Percentiles rank a stretch among this genome's conserved stretches.
Conservation (phyloP, 2,113 vertebrate species). For the Phasianus colchicus region DNA sequence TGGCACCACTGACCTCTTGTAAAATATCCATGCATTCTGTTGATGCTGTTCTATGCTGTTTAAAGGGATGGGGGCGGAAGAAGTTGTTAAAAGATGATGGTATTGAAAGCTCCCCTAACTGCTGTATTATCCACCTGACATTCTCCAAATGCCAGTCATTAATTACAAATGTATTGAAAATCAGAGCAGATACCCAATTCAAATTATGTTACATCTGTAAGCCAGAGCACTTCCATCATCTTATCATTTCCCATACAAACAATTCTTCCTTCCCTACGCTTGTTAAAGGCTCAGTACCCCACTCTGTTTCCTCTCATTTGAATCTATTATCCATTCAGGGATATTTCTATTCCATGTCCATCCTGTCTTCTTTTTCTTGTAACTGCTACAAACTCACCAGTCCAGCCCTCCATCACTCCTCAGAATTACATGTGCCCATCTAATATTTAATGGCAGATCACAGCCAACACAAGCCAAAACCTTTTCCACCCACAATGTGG, state of each 20-base stretch:
- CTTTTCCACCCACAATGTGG: not conserved
- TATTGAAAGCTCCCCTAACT: constrained; percentile 52
- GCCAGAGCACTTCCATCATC: not conserved
- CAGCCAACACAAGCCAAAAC: not conserved
- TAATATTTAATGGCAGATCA: not conserved
- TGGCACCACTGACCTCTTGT: not conserved
- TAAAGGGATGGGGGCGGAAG: not conserved
- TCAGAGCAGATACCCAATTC: constrained; percentile 14
- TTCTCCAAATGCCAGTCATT: constrained; percentile 45
- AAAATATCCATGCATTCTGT: constrained; percentile 13
- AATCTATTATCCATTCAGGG: not conserved
- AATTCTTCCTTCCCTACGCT: not conserved
- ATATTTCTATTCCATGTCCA: not conserved
- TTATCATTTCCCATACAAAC: constrained; percentile 33
- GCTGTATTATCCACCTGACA: constrained; percentile 39
- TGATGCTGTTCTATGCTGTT: constrained; percentile 32
- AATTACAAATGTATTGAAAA: constrained; percentile 51
- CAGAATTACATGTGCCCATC: not conserved
- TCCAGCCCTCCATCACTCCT: not conserved
- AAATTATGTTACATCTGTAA: constrained; percentile 15
- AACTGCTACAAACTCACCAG: not conserved
- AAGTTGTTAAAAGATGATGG: constrained; percentile 48
- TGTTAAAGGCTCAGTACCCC: not conserved
- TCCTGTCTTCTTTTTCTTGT: not conserved
- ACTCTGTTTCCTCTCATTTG: not conserved